Evolutionary conservation across 1,140 invertebrate genomes (phyloP), one percentile per base, ranked within the genome.

Genomic region (Drosophila dunni): DNA sequence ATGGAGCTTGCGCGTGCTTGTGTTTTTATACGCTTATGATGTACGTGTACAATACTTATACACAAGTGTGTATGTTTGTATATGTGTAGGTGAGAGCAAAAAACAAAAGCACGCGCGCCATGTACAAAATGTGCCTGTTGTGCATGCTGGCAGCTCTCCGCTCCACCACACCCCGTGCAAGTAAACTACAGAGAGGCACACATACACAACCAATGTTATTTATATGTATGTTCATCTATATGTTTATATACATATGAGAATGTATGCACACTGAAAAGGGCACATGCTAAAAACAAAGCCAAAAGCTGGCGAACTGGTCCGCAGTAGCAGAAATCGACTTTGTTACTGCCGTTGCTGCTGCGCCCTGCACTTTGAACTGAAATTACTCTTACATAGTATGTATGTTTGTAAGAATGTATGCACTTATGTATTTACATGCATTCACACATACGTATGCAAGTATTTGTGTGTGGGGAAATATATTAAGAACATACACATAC

Each of bases 211-310:
- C 29, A 48, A 9, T 36, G 11, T n/a, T n/a, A 57, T 54, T 29
- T 38, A 50, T 42, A 10, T 38, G 13, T 33, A 29, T 33, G n/a
- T 5, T 15, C 11, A 29, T 36, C 15, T n/a, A 65, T 45, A n/a
- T 38, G 33, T 56, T 38, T 33, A 20, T 54, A 29, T 24, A 17
- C 6, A 33, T 24, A 24, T 58, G 15, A 51, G 17, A 46, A 38
- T 57, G 46, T 64, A 53, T 68, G 70, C 40, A 46, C 57, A 63
- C 42, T 44, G 61, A 84, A 77, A 79, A 79, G 77, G 77, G 81
- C 81, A 85, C 81, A 84, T 81, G 81, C 81, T 85, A 70, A 85
- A 83, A 84, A 84, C 81, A 84, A 84, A 84, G 68, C 78, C 56
- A 81, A 81, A 81, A 83, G 62, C 76, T 71, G 48, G 75, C 73